Conservation (phyloP, 2,888 invertebrate species). For the Cheilosia scutellata region DNA sequence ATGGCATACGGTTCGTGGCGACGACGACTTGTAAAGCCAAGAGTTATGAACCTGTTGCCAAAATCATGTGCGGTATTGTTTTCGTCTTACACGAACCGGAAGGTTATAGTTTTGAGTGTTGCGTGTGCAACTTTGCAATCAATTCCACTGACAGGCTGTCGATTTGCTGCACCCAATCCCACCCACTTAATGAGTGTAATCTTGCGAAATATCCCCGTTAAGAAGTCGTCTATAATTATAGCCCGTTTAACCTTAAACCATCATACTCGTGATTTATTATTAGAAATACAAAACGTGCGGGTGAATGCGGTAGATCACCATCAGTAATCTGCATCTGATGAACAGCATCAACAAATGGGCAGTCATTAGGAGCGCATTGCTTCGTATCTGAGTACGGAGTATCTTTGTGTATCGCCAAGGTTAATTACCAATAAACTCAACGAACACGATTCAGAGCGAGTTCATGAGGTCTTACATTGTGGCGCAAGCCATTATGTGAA, state of each 20-base stretch:
- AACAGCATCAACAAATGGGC: slow-evolving; percentile 20
- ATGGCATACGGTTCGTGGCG: slow-evolving; percentile 33
- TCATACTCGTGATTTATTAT: slow-evolving; percentile 59
- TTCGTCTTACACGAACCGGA: slow-evolving; percentile 33
- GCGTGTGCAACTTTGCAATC: slow-evolving; percentile 30
- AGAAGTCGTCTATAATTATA: background rate
- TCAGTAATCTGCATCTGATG: slow-evolving; percentile 10
- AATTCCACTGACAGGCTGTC: slow-evolving; percentile 17
- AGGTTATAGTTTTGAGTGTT: background rate
- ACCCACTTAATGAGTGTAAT: slow-evolving; percentile 19
- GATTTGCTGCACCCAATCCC: background rate
- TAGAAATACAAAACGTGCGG: slow-evolving; percentile 18
- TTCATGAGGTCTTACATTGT: slow-evolving; percentile 14
- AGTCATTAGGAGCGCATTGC: slow-evolving; percentile 19
- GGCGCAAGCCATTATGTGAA: slow-evolving; percentile 20
- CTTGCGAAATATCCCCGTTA: slow-evolving; percentile 6
- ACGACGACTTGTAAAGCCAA: slow-evolving; percentile 62
- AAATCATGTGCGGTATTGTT: slow-evolving; percentile 63
- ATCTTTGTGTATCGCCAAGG: slow-evolving; percentile 58
- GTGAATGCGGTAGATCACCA: slow-evolving; percentile 30
- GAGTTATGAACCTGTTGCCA: slow-evolving; percentile 71
- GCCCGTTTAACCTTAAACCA: slow-evolving; percentile 54
- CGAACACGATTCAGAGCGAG: slow-evolving; percentile 45
- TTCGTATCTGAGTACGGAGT: too few relatives aligned
- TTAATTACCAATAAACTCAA: slow-evolving; percentile 64